Conservation (phyloP, 2,113 vertebrate species). For the Ciconia stormi region DNA sequence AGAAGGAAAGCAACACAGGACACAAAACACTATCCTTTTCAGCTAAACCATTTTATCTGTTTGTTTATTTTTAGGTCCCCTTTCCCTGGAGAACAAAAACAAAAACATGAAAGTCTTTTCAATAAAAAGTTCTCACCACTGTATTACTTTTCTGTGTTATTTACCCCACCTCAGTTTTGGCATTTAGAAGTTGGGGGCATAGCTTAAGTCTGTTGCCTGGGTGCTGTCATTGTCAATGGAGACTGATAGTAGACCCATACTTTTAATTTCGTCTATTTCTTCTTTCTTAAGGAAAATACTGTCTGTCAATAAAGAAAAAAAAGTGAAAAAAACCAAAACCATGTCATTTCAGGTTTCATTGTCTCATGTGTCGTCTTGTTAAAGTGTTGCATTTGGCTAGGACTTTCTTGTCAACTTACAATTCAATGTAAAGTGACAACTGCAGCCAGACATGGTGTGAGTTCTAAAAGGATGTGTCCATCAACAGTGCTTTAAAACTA, state of each 20-base stretch:
- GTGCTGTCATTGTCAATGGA: not conserved
- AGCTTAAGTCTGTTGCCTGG: not conserved
- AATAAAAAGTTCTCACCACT: not conserved
- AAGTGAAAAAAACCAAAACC: not conserved
- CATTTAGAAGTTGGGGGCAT: not conserved
- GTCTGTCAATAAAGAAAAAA: not conserved
- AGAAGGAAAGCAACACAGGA: not conserved
- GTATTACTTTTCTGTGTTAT: not conserved
- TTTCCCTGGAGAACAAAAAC: not conserved
- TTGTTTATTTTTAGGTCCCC: not conserved
- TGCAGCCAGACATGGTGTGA: conserved; percentile 5
- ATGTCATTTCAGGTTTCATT: conserved; percentile 3
- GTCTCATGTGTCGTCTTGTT: not conserved
- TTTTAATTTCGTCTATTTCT: not conserved
- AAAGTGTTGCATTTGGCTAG: conserved; percentile 4
- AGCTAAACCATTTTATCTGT: not conserved
- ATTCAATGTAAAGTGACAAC: conserved; percentile 55
- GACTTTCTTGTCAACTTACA: conserved; percentile 36
- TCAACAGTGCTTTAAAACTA: not conserved
- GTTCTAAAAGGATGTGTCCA: conserved; percentile 14
- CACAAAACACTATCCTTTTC: not conserved
- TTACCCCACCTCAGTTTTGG: not conserved
- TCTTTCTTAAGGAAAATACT: not conserved
- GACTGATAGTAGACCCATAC: not conserved
- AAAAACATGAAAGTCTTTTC: not conserved